These are phyloP conservation scores for Cirrhinus molitorella DNA, from an alignment of 2,797 vertebrate genomes.

Conservation along the genomic window DNA sequence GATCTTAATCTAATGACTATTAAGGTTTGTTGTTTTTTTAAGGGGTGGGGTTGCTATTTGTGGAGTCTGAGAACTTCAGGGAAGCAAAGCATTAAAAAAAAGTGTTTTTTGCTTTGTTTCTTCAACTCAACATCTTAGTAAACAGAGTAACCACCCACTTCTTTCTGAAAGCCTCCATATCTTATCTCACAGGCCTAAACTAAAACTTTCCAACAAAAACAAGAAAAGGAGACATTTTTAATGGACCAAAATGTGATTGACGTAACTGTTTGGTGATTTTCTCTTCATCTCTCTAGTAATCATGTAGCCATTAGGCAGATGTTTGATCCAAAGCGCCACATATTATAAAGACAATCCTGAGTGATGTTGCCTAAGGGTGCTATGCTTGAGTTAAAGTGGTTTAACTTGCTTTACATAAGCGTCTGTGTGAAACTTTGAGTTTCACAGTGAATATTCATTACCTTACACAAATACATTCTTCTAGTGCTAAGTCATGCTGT, in stretches of 20 bases:
- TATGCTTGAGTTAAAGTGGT: slow-evolving; percentile 2
- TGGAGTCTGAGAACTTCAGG: slow-evolving; percentile 27
- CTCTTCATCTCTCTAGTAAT: not conserved
- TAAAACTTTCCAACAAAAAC: slow-evolving; percentile 37
- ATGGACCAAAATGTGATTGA: not conserved
- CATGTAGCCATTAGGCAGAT: not conserved
- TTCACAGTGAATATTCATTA: not conserved
- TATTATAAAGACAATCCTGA: not conserved
- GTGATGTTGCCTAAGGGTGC: not conserved
- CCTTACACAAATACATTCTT: not conserved
- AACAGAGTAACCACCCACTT: slow-evolving; percentile 41
- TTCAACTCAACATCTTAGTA: slow-evolving; percentile 21
- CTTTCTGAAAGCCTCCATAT: slow-evolving; percentile 18
- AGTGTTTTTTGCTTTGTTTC: slow-evolving; percentile 3
- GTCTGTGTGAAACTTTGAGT: not conserved
- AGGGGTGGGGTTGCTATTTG: slow-evolving; percentile 36
- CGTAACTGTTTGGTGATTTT: not conserved
- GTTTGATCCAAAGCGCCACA: not conserved
- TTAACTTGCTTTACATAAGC: not conserved
- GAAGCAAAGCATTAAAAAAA: slow-evolving; percentile 19
- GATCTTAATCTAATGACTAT: slow-evolving; percentile 21
- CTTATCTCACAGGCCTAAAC: slow-evolving; percentile 39
- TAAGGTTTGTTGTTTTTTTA: slow-evolving; percentile 16
- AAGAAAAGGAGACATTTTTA: not conserved
- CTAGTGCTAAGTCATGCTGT: not conserved